Base-by-base conservation (phyloP, 1,140 invertebrate species). In the Drosophila micromelanica region DNA sequence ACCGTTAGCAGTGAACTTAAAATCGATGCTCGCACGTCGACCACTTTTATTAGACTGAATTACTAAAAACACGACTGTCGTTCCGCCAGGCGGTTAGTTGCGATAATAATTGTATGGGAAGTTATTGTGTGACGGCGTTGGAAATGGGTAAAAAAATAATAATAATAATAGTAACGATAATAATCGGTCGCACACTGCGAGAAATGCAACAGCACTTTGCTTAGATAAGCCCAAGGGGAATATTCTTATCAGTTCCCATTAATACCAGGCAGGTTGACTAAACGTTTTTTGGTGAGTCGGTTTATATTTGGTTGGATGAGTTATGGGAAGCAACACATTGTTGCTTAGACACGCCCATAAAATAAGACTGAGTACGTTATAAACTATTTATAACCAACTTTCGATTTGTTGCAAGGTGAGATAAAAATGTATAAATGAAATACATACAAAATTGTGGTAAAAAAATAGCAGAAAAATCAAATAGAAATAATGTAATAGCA, bases 51-150 rank as follows among this genome's bases (percentile, higher is more conserved):
- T 61, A 59, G 51, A 78, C 76, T 78, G 57, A 78, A 72, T 40
- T 17, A 67, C 56, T 65, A 57, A 61, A 59, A 43, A 35, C 9
- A 13, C 37, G 54, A 17, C 9, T 30, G 20, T 17, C 49, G 67
- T 45, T 56, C 30, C 27, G 35, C 23, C 15, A 35, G 40, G 40
- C 64, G 23, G 64, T 43, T 73, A 52, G 43, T 49, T 43, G 60
- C 59, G 63, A 78, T 76, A 76, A 78, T 76, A 72, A 76, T 55
- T 78, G 38, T 57, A 72, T 59, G 67, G 56, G 65, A 64, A 73
- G 27, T 69, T 68, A 63, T 63, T 69, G 56, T 69, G 40, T 60
- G 56, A 54, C 55, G 32, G 17, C 43, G 49, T 32, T 42, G 13
- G 12, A 35, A 46, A 51, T 42, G 30, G 23, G 27, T 5, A 30